These are phyloP conservation scores for Diabrotica virgifera DNA, from an alignment of 1,140 invertebrate genomes.

Conservation along the genomic window DNA sequence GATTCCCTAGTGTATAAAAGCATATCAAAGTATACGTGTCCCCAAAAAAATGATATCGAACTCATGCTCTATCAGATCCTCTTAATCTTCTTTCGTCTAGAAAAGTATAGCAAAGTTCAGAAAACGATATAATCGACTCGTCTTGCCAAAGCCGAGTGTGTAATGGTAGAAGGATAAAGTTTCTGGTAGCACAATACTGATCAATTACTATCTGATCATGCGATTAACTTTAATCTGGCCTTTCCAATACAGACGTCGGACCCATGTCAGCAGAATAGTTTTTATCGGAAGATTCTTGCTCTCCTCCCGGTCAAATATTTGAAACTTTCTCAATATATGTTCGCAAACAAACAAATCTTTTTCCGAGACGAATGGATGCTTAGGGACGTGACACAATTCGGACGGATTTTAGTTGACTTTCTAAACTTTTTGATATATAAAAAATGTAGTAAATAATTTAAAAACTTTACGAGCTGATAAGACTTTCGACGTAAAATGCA, in stretches of 20 bases:
- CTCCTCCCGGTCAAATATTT: constrained; percentile 9
- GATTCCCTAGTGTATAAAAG: not conserved
- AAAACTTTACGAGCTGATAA: no score
- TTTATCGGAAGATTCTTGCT: constrained; percentile 14
- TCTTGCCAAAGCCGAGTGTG: constrained; percentile 14
- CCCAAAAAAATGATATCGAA: constrained; percentile 4
- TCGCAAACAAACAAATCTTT: constrained; percentile 1
- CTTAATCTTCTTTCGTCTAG: constrained; percentile 6
- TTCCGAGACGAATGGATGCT: not conserved
- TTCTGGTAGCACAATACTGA: constrained; percentile 26
- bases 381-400: not conserved
- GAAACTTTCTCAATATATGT: constrained; percentile 17
- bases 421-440: no score
- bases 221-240: constrained; percentile 32
- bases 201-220: constrained; percentile 33
- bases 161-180: constrained; percentile 24
- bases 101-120: constrained; percentile 1
- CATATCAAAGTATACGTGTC: constrained; percentile 1
- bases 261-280: constrained; percentile 26
- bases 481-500: no score
- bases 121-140: constrained; percentile 19
- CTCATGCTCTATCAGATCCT: not conserved
- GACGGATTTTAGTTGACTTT: not conserved
- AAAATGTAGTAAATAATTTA: no score
- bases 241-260: constrained; percentile 31